These are phyloP conservation scores for Microtus richardsoni DNA, from an alignment of 2,113 vertebrate genomes.

Conservation along the genomic window DNA sequence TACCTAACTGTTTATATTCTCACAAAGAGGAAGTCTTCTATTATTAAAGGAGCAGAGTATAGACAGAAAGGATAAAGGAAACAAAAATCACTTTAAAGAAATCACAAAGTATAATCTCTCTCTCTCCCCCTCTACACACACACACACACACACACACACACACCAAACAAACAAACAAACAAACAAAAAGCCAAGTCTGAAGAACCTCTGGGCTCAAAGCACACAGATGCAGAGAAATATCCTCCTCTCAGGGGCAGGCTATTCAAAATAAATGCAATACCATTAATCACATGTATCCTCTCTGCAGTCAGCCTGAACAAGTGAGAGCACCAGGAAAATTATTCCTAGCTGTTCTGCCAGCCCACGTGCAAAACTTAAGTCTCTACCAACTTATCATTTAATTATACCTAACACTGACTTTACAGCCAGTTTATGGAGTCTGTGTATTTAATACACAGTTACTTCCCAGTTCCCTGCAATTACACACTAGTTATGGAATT, in stretches of 20 bases:
- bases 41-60: neutral
- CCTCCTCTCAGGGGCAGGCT: neutral
- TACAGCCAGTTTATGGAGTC: slow-evolving; percentile 65
- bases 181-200: slow-evolving; percentile 1
- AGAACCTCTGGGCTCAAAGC: slow-evolving; percentile 26
- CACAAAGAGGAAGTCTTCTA: neutral
- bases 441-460: slow-evolving; percentile 63
- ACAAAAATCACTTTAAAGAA: slow-evolving; percentile 18
- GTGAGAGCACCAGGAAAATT: neutral
- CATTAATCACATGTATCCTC: neutral
- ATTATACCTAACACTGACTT: slow-evolving; percentile 66
- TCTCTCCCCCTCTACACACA: too few species aligned
- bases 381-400: slow-evolving; percentile 37
- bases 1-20: neutral
- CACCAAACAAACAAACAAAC: neutral
- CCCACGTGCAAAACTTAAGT: neutral
- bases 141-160: too few species aligned
- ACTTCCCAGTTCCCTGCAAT: slow-evolving; percentile 50
- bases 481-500: slow-evolving; percentile 57
- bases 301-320: neutral
- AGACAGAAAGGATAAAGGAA: neutral
- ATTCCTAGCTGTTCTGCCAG: neutral
- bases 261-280: neutral
- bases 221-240: neutral
- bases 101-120: neutral